Percentiles rank a stretch among this genome's conserved stretches.
Conservation (phyloP, 2,113 vertebrate species). For the Anhinga anhinga region DNA sequence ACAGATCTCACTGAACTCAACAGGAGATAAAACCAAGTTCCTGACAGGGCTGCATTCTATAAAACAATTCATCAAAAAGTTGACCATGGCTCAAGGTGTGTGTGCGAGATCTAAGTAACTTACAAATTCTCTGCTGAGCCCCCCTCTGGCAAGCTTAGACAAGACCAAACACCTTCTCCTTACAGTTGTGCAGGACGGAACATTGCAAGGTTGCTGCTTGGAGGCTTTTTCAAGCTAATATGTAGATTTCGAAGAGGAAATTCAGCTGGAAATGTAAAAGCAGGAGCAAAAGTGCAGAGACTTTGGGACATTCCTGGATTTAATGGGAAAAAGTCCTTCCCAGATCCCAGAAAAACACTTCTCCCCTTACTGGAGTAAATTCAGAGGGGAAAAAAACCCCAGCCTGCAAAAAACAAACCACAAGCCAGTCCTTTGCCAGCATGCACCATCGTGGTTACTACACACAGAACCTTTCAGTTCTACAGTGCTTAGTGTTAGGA, state of each 20-base stretch:
- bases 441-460: background rate
- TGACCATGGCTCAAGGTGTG: background rate
- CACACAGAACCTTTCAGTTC: background rate
- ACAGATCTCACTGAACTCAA: background rate
- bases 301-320: background rate
- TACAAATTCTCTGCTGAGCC: background rate
- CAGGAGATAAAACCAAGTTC: background rate
- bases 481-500: background rate
- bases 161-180: background rate
- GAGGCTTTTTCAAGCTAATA: background rate
- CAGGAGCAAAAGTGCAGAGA: background rate
- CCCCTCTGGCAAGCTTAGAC: background rate
- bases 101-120: background rate
- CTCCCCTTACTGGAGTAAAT: background rate
- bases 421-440: background rate
- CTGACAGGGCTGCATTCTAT: background rate
- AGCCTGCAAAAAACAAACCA: background rate
- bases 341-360: background rate
- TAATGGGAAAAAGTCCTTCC: background rate
- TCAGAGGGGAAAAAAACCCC: background rate
- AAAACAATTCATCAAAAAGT: background rate
- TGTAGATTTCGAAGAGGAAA: background rate
- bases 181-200: background rate
- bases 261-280: background rate
- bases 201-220: background rate